phyloP scores from a whole-genome alignment of 2,797 vertebrate species.

The Mormyrus hasselquistii region DNA sequence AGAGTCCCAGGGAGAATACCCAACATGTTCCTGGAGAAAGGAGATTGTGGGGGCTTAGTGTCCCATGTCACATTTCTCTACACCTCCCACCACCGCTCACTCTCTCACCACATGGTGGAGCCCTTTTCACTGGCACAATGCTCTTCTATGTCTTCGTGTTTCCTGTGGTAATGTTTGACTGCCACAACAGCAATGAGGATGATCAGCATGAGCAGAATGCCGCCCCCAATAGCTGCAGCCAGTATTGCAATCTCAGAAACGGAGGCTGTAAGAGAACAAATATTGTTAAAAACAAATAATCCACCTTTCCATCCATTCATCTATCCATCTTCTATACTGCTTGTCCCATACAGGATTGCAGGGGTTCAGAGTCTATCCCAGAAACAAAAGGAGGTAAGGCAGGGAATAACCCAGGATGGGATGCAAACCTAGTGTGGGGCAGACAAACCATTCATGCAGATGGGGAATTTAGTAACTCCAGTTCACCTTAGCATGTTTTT shows the following conservation, averaged over 20 bases:
- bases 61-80: neutral
- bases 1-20: slow-evolving; percentile 33
- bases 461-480: neutral
- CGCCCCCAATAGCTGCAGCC: slow-evolving; percentile 67
- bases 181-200: slow-evolving; percentile 59
- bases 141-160: slow-evolving; percentile 38
- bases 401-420: neutral
- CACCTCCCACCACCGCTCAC: slow-evolving; percentile 16
- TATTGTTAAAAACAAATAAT: neutral
- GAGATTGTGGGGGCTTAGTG: slow-evolving; percentile 12
- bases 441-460: neutral
- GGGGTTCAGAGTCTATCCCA: neutral
- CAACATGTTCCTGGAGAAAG: slow-evolving; percentile 22
- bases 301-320: neutral
- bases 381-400: neutral
- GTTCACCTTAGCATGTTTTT: neutral
- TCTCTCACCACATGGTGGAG: slow-evolving; percentile 56
- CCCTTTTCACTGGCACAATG: slow-evolving; percentile 45
- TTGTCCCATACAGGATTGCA: neutral
- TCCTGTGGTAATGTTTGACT: slow-evolving; percentile 60
- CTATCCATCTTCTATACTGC: neutral
- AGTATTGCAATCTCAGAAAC: slow-evolving; percentile 78
- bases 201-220: slow-evolving; percentile 63
- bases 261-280: slow-evolving; percentile 50
- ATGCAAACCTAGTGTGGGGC: neutral